Evolutionary conservation across 2,797 vertebrate species (phyloP).

Genomic region (Atherinosoma microstoma): DNA sequence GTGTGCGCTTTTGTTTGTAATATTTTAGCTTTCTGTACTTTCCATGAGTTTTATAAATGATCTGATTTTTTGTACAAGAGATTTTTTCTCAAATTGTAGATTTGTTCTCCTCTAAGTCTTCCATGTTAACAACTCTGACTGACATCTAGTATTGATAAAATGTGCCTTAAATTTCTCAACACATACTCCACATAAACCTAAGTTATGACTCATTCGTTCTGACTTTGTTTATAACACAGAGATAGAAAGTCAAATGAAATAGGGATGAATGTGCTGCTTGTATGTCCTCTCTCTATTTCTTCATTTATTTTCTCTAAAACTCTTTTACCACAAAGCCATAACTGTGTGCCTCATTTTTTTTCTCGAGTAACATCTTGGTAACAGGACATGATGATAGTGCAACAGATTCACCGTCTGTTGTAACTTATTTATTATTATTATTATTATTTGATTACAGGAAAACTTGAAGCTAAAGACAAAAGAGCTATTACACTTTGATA

Average conservation of each 20-base stretch:
- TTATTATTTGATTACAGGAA: background rate
- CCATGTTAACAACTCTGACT: background rate
- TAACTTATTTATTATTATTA: background rate
- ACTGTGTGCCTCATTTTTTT: background rate
- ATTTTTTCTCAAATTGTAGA: background rate
- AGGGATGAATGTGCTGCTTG: background rate
- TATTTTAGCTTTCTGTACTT: background rate
- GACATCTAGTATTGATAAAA: constrained; percentile 31
- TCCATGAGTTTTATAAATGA: background rate
- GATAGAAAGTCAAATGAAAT: constrained; percentile 10
- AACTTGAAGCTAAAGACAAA: constrained; percentile 4
- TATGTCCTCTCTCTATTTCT: background rate
- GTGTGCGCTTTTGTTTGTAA: constrained; percentile 2
- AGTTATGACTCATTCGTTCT: background rate
- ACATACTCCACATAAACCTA: background rate
- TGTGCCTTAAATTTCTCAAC: constrained; percentile 21
- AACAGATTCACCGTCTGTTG: background rate
- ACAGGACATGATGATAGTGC: background rate
- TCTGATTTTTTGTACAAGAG: no score
- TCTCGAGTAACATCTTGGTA: constrained; percentile 41
- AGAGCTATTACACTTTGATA: constrained; percentile 14
- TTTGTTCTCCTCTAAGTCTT: background rate
- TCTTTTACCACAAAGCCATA: constrained; percentile 3
- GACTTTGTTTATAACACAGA: background rate
- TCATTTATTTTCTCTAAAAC: background rate